A percentile compares a stretch with the other conserved stretches of the same genome.
Evolutionary conservation across 23 tunicate genomes (phyloP).

Genomic region (Styela clava): DNA sequence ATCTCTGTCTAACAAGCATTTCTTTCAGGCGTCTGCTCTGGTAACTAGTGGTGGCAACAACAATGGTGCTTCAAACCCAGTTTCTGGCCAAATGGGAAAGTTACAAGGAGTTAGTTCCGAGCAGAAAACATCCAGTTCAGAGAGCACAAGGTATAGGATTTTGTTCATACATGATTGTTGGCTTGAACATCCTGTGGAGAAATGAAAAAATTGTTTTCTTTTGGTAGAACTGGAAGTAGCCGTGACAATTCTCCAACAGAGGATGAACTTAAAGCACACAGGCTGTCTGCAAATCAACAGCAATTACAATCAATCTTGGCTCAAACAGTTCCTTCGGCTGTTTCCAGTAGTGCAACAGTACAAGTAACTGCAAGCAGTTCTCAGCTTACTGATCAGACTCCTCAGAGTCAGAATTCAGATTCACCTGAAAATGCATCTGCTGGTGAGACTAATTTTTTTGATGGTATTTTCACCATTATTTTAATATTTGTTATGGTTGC

Average conservation of each 20-base stretch:
- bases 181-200: too few relatives aligned
- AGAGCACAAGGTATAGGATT: neutral
- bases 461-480: too few relatives aligned
- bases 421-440: neutral
- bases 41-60: neutral
- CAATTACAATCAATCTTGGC: conserved; percentile 1
- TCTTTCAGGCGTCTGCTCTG: neutral
- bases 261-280: neutral
- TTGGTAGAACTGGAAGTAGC: conserved; percentile 5
- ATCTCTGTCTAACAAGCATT: too few relatives aligned
- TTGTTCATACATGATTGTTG: too few relatives aligned
- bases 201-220: neutral
- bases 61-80: neutral
- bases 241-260: conserved; percentile 27
- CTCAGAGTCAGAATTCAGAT: neutral
- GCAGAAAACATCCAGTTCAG: neutral
- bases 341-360: neutral
- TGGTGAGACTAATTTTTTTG: neutral
- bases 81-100: neutral
- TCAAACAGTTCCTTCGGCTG: neutral
- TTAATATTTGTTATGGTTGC: too few relatives aligned
- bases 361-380: neutral
- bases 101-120: neutral
- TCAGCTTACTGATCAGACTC: neutral
- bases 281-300: conserved; percentile 14